Evolutionary conservation across 2,888 invertebrate species (phyloP), one percentile per base, ranked within the genome.

Genomic region (Cerceris rybyensis): DNA sequence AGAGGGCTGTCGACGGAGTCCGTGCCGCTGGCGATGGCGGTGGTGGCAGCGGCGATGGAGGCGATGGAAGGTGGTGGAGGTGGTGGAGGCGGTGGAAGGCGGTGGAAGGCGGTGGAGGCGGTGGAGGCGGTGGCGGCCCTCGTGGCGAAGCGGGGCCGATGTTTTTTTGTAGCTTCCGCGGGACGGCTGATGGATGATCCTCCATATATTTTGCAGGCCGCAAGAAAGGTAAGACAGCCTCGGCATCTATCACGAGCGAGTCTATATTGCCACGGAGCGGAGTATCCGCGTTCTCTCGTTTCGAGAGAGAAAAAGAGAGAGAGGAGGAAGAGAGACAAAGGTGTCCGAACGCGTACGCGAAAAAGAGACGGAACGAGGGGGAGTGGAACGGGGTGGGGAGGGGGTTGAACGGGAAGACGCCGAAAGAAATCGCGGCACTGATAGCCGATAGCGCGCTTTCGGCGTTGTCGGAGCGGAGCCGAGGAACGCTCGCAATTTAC

Each of bases 191-290:
- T 82, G 85, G 85, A 85, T 86, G 86, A 84, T 82, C 84, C 84
- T 64, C 85, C 85, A 79, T 85, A 86, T 79, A 86, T 85, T 84
- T 79, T 58, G 84, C 86, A 49, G 65, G 70, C 78, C 70, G 85
- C 86, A 79, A 86, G 86, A 86, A 86, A 86, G 86, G 85, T 82
- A 84, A 86, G 85, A 81, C 86, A 86, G 81, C 71, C 84, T 63
- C 75, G 84, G 86, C 86, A 86, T 86, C 86, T 86, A 86, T 86
- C 85, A 86, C 84, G 76, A 59, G 82, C 77, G 82, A 80, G 84
- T 86, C 86, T 84, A 80, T 86, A 85, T 78, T 73, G 75, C 67
- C 55, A 61, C 65, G 42, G 57, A 52, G 43, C 60, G 70, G 52
- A 63, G 54, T 69, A 63, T 67, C 64, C 46, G 14, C 46, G 60